A percentile compares a stretch with the other conserved stretches of the same genome.
Evolutionary conservation across 2,888 invertebrate genomes (phyloP).

Genomic region (Lasius platythorax): DNA sequence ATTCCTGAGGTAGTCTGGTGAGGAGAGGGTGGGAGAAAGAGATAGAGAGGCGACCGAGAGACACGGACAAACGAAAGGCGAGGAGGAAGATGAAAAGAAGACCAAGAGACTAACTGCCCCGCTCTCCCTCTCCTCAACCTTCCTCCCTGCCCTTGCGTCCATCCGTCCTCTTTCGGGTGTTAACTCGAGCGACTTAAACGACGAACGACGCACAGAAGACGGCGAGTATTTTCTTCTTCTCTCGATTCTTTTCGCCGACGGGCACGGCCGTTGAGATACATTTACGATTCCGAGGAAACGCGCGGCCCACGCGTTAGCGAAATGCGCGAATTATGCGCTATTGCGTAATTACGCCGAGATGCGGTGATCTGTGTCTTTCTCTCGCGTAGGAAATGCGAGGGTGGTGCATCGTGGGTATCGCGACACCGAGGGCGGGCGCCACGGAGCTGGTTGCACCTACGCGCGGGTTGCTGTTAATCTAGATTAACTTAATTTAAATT

Average conservation of each 20-base stretch:
- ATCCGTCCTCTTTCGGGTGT: conserved; percentile 61
- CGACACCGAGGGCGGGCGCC: conserved; percentile 31
- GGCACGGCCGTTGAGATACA: conserved; percentile 64
- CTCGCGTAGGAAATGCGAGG: conserved; percentile 58
- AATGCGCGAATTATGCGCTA: conserved; percentile 67
- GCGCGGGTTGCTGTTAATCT: conserved; percentile 23
- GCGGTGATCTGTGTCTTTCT: conserved; percentile 32
- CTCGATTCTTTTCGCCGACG: conserved; percentile 66
- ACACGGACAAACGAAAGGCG: not conserved
- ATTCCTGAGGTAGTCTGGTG: conserved; percentile 59
- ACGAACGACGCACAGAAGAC: conserved; percentile 58
- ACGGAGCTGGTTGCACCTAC: conserved; percentile 36
- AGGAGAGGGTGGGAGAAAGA: conserved; percentile 18
- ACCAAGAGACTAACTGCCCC: conserved; percentile 18
- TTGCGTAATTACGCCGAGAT: conserved; percentile 69
- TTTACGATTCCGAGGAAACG: conserved; percentile 69
- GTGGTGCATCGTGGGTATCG: conserved; percentile 27
- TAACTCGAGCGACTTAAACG: conserved; percentile 64
- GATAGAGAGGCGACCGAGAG: conserved; percentile 8
- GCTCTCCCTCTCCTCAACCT: no score
- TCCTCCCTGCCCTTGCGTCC: not conserved
- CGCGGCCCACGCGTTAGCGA: conserved; percentile 55
- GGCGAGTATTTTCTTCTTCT: conserved; percentile 66
- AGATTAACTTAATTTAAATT: conserved; percentile 37
- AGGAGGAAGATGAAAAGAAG: conserved; percentile 21